These are phyloP conservation scores for Stenoptilia bipunctidactyla DNA, from an alignment of 2,888 invertebrate species.

Conservation along the genomic window DNA sequence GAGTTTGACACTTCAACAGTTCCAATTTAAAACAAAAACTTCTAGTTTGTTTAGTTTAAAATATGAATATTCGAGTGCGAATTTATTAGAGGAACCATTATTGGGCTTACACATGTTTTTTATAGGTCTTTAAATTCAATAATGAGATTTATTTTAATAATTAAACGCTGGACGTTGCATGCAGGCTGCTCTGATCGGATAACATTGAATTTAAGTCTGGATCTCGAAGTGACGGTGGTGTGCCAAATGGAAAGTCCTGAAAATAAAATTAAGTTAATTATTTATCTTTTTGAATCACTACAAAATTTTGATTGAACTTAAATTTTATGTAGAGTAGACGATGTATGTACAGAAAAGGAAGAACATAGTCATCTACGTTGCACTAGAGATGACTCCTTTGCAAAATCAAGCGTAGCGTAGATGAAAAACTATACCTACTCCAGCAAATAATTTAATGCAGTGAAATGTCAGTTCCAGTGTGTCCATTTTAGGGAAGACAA, in stretches of 20 bases:
- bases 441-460: too few relatives aligned
- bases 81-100: neutral
- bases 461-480: too few relatives aligned
- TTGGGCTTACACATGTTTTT: neutral
- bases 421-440: too few relatives aligned
- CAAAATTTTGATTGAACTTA: too few relatives aligned
- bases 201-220: slow-evolving; percentile 55
- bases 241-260: slow-evolving; percentile 64
- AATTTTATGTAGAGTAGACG: too few relatives aligned
- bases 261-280: neutral
- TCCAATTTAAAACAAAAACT: neutral
- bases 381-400: too few relatives aligned
- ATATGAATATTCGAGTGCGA: neutral
- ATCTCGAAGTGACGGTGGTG: slow-evolving; percentile 56
- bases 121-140: neutral
- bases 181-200: slow-evolving; percentile 65
- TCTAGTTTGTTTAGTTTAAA: neutral
- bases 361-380: too few relatives aligned
- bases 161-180: slow-evolving; percentile 63
- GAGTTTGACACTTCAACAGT: too few relatives aligned
- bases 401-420: too few relatives aligned
- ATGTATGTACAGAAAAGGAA: too few relatives aligned
- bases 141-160: neutral
- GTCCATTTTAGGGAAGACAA: too few relatives aligned
- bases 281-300: too few relatives aligned